These are phyloP conservation scores for Actenoides lindsayi DNA, from an alignment of 2,113 vertebrate species.

Conservation along the genomic window DNA sequence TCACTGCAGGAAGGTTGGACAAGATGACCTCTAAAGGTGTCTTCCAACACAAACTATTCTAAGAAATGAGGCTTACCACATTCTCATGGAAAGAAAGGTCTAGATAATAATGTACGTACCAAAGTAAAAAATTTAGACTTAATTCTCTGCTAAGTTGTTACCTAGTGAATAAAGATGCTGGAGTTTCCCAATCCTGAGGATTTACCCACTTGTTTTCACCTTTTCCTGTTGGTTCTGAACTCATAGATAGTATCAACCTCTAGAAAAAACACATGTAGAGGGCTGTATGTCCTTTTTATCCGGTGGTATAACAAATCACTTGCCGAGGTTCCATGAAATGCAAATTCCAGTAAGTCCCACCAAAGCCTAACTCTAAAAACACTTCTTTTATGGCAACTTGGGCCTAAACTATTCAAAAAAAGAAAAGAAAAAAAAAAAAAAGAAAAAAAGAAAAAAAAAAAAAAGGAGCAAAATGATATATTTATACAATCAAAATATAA, in stretches of 20 bases:
- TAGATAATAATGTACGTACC: background rate
- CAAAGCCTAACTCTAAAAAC: background rate
- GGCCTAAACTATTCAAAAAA: background rate
- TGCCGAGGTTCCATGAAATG: background rate
- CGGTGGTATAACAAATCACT: background rate
- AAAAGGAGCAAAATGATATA: background rate
- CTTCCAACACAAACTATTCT: background rate
- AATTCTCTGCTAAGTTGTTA: background rate
- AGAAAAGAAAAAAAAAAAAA: background rate
- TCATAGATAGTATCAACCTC: accelerated
- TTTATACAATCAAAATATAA: background rate
- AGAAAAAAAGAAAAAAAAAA: background rate
- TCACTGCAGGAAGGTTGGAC: background rate
- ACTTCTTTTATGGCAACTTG: background rate
- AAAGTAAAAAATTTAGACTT: background rate
- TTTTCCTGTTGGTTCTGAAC: background rate
- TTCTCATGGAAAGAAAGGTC: background rate
- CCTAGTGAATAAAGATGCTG: background rate
- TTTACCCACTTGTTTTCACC: background rate
- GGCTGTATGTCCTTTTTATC: background rate
- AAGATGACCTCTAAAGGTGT: background rate
- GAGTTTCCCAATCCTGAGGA: background rate
- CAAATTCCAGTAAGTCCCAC: background rate
- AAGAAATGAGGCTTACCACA: background rate
- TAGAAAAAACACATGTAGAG: background rate